phyloP scores from a whole-genome alignment of 2,888 invertebrate species.

The Oscheius sp. region DNA sequence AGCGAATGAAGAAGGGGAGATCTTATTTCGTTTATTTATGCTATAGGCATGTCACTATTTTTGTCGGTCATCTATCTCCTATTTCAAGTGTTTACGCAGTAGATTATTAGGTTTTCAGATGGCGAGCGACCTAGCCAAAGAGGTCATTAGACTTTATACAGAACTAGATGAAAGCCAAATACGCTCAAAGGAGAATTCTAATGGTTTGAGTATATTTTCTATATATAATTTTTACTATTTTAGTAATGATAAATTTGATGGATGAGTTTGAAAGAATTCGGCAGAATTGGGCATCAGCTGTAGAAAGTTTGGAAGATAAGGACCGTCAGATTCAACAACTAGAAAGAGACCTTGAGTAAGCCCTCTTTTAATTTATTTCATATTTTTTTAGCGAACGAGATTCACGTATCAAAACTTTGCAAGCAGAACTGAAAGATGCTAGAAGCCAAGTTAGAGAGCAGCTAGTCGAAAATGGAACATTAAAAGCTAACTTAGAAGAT shows the following conservation, averaged over 20 bases:
- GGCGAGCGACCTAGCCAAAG: conserved; percentile 26
- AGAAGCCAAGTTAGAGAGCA: conserved; percentile 49
- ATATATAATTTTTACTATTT: background rate
- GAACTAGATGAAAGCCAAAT: conserved; percentile 10
- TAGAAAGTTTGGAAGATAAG: conserved; percentile 5
- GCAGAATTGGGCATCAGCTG: conserved; percentile 12
- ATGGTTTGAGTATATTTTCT: conserved; percentile 10
- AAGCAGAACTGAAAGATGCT: conserved; percentile 55
- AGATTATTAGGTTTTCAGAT: conserved; percentile 5
- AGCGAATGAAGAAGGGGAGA: too few relatives aligned
- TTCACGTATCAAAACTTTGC: conserved; percentile 21
- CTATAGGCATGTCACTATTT: too few relatives aligned
- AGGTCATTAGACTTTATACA: conserved; percentile 1
- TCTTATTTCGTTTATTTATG: too few relatives aligned
- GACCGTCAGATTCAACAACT: background rate
- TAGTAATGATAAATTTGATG: conserved; percentile 27
- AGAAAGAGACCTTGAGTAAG: conserved; percentile 13
- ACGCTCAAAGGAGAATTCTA: conserved; percentile 16
- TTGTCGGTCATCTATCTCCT: too few relatives aligned
- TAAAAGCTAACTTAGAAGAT: conserved; percentile 53
- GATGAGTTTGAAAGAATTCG: conserved; percentile 25
- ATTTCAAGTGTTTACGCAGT: too few relatives aligned
- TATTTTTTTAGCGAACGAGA: conserved; percentile 17
- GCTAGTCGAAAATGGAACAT: conserved; percentile 51
- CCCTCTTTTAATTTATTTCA: background rate